Base-by-base conservation (phyloP, 1,140 invertebrate species). In the Oppia nitens region DNA sequence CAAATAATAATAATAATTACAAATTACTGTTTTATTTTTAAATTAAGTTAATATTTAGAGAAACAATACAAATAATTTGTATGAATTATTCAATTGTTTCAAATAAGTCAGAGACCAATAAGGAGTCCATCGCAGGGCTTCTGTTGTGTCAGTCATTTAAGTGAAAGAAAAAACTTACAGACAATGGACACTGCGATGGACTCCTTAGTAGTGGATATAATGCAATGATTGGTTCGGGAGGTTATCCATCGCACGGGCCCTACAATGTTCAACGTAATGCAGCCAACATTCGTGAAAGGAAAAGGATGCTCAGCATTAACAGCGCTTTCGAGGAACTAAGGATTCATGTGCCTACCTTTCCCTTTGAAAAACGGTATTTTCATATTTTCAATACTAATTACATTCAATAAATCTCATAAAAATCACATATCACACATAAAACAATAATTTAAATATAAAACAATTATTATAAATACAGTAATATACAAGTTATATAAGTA, bases 261-360 rank as follows among this genome's bases (percentile, higher is more conserved):
- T 40, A 40, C 32, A 40, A 40, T 9, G 32, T 40, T 17, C 32
- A 40, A 40, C 32, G 32, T 40, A 6, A 40, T 40, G 32, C 88
- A 1, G 89, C 90, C 40, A 94, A 91, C 73, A 85, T 94, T 53
- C 78, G 92, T 47, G 92, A 97, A 75, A 77, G 91, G 66, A 90
- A 91, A 76, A 79, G 92, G 67, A 95, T 96, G 88, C 83, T 95
- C 77, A 90, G 87, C 81, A 61, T 63, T 26, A 63, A 63, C 27
- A 48, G 23, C 12, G 93, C 92, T 70, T 98, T 97, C 78, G 90
- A 96, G 75, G 87, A 91, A 72, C 78, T 93, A 63, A 77, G 88
- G 53, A 83, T 87, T 58, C 89, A 96, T 73, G 92, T 98, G 60
- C 94, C 94, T 28, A 98, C 93, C 48, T 98, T 98, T 73, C 94